Percentiles rank a stretch among this genome's conserved stretches.
Conservation (phyloP, 2,113 vertebrate genomes). For the Podilymbus podiceps region DNA sequence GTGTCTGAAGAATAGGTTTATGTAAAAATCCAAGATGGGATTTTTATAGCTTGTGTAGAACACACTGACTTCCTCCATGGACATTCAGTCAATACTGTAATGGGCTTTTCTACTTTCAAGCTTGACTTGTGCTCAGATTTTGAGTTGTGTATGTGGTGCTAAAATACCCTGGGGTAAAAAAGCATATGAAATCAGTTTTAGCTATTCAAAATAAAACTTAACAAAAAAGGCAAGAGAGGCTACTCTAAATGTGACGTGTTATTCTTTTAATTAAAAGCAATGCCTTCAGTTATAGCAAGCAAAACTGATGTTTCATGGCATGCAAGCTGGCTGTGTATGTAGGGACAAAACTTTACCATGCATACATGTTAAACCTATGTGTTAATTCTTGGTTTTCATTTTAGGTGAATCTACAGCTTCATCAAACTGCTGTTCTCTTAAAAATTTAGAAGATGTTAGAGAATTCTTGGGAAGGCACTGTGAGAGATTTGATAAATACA, state of each 20-base stretch:
- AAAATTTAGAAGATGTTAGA: constrained; percentile 86
- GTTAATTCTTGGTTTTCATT: constrained; percentile 40
- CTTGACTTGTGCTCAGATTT: neutral
- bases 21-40: neutral
- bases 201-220: neutral
- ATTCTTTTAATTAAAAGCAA: neutral
- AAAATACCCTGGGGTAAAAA: neutral
- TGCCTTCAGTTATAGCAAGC: neutral
- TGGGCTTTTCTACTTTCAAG: neutral
- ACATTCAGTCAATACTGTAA: neutral
- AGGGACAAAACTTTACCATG: neutral
- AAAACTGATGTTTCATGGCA: neutral
- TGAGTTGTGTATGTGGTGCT: neutral
- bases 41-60: neutral
- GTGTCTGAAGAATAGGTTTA: neutral
- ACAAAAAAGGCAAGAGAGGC: neutral
- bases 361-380: neutral
- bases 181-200: neutral
- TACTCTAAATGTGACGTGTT: neutral
- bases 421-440: constrained; percentile 79
- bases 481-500: constrained; percentile 87
- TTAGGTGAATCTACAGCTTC: constrained; percentile 72
- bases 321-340: neutral
- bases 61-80: neutral
- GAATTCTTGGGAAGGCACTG: constrained; percentile 89